These are phyloP conservation scores for Clarias gariepinus DNA, from an alignment of 2,113 vertebrate genomes.

Conservation along the genomic window DNA sequence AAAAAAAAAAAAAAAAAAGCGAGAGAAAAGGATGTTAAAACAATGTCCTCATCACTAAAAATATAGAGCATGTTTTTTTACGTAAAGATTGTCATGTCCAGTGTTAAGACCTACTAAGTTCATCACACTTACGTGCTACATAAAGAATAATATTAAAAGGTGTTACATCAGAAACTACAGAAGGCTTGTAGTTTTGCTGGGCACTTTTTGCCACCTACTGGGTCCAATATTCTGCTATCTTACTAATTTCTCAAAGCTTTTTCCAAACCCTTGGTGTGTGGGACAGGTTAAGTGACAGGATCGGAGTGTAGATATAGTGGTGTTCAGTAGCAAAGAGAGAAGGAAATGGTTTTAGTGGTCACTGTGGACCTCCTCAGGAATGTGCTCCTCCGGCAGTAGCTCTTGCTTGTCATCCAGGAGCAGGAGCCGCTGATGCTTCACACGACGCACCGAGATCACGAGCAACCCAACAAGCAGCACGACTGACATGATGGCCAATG, in stretches of 20 bases:
- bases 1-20: neutral
- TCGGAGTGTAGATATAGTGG: conserved; percentile 4
- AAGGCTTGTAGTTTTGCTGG: neutral
- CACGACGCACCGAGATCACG: conserved; percentile 59
- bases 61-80: neutral
- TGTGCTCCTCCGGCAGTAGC: conserved; percentile 61
- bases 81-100: neutral
- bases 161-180: no score
- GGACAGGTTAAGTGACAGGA: neutral
- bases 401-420: conserved; percentile 68
- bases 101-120: neutral
- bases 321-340: neutral
- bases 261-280: neutral
- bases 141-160: neutral
- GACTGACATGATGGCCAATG: conserved; percentile 61
- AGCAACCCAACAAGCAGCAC: conserved; percentile 63
- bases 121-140: neutral
- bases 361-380: conserved; percentile 49
- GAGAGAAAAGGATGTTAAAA: neutral
- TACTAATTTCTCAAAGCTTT: neutral
- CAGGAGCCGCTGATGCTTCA: neutral
- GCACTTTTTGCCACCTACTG: neutral
- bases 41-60: neutral
- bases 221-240: neutral
- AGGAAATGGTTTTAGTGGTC: conserved; percentile 15